These are phyloP conservation scores for Mastomys natalensis DNA, from an alignment of 2,113 vertebrate genomes.

Conservation along the genomic window DNA sequence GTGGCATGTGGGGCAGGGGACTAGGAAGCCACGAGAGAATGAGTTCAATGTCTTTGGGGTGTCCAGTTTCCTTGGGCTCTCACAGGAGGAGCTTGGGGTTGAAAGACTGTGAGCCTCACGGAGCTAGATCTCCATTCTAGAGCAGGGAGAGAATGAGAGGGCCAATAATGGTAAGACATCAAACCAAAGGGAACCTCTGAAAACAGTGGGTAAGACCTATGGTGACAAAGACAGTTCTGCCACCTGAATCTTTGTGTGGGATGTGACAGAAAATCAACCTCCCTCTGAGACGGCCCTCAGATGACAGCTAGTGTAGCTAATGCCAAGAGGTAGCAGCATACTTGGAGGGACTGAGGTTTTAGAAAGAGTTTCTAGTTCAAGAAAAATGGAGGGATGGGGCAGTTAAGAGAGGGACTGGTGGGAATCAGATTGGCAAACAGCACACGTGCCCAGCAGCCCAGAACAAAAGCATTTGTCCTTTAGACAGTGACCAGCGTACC, in stretches of 20 bases:
- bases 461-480: neutral
- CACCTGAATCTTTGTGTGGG: neutral
- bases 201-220: neutral
- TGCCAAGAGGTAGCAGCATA: neutral
- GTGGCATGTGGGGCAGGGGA: fast-evolving
- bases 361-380: neutral
- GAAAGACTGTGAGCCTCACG: neutral
- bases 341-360: neutral
- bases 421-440: neutral
- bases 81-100: neutral
- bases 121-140: neutral
- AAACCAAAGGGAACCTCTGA: neutral
- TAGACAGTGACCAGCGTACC: neutral
- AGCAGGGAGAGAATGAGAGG: neutral
- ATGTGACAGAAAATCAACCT: neutral
- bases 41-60: neutral
- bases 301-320: neutral
- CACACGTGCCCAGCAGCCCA: fast-evolving
- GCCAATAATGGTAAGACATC: too few species aligned
- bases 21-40: neutral
- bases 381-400: too few species aligned
- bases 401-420: neutral
- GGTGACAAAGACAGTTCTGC: neutral
- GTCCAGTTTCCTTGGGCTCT: neutral
- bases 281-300: neutral